Conservation (phyloP, 2,797 vertebrate species). For the Eospalax fontanierii region DNA sequence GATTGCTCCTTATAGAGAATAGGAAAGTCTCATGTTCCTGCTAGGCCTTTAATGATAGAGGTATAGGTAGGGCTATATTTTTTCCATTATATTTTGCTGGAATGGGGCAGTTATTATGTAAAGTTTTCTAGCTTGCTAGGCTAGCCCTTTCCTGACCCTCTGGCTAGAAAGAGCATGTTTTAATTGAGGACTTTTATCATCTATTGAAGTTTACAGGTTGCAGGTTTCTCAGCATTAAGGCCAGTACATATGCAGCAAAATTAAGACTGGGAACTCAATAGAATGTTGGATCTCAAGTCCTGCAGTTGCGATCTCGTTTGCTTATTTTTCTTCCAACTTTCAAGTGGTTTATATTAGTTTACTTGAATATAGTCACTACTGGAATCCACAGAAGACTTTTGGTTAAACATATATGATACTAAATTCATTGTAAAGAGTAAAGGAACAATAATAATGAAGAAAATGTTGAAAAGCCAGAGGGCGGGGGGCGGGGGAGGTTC, state of each 20-base stretch:
- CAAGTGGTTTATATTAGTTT: not conserved
- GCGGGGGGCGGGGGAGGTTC: not conserved
- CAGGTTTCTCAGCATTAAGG: not conserved
- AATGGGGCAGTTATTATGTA: not conserved
- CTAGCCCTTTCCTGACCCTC: not conserved
- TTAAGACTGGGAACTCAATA: not conserved
- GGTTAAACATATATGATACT: not conserved
- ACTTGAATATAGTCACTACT: not conserved
- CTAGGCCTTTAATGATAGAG: not conserved
- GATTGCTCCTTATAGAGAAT: not conserved
- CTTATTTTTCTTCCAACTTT: not conserved
- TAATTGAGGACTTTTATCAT: not conserved
- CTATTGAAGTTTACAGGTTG: not conserved
- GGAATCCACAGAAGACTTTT: not conserved
- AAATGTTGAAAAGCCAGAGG: not conserved
- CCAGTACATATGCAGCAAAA: not conserved
- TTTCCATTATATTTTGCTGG: not conserved
- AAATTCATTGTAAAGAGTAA: conserved; percentile 25
- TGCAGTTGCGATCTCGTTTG: not conserved
- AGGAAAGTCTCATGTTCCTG: not conserved
- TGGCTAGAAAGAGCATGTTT: not conserved
- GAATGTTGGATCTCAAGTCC: not conserved
- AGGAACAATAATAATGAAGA: not conserved
- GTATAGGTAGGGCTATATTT: not conserved
- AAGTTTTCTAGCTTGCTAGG: not conserved